Evolutionary conservation across 2,888 invertebrate species (phyloP).

Genomic region (Pristionchus japonicus): DNA sequence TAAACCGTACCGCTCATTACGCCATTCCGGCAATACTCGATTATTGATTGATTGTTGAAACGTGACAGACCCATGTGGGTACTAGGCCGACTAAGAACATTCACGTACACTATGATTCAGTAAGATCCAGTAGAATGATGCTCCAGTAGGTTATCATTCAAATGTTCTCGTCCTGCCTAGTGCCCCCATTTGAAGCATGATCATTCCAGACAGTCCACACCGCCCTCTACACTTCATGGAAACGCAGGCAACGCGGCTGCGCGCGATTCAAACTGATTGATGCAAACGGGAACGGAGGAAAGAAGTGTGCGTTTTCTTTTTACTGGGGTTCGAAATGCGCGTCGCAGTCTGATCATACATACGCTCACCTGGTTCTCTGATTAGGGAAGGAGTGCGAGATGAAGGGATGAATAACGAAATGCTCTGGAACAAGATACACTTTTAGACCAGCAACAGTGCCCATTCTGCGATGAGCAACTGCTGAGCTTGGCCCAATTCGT

Average conservation of each 20-base stretch:
- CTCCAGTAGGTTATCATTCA: too few relatives aligned
- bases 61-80: too few relatives aligned
- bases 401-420: background rate
- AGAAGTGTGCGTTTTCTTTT: background rate
- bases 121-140: too few relatives aligned
- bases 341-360: too few relatives aligned
- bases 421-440: background rate
- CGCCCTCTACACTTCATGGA: background rate
- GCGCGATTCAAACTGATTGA: background rate
- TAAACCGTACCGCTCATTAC: background rate
- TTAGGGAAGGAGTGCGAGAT: background rate
- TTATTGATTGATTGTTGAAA: too few relatives aligned
- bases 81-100: too few relatives aligned
- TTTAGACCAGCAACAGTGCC: background rate
- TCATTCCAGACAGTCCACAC: background rate
- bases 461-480: background rate
- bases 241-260: too few relatives aligned
- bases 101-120: too few relatives aligned
- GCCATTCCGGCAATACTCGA: too few relatives aligned
- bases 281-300: background rate
- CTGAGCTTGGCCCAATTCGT: background rate
- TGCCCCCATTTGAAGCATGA: background rate
- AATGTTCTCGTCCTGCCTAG: too few relatives aligned
- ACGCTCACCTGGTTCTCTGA: too few relatives aligned
- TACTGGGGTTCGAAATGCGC: too few relatives aligned